Conservation (phyloP, 2,888 invertebrate genomes). For the Pyrrhosoma nymphula region DNA sequence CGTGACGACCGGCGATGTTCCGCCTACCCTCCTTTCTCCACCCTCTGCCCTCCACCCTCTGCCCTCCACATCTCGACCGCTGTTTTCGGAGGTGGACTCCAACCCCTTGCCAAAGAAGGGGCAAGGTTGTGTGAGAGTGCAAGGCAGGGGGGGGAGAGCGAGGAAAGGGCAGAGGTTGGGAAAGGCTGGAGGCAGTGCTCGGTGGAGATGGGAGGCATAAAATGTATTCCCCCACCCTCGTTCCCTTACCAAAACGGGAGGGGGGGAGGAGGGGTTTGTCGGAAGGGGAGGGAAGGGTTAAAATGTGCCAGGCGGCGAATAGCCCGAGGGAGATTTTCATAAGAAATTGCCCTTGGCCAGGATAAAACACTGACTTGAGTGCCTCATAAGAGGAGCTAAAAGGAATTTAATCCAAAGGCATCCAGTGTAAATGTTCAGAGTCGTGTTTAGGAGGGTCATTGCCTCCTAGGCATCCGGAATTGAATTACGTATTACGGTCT, state of each 20-base stretch:
- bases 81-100: not conserved
- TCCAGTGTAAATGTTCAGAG: not conserved
- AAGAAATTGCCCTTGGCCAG: not conserved
- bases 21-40: not conserved
- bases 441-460: no score
- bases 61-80: no score
- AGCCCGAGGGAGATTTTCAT: constrained; percentile 23
- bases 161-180: not conserved
- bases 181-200: not conserved
- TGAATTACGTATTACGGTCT: not conserved
- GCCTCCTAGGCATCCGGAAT: not conserved
- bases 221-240: not conserved
- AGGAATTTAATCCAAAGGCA: not conserved
- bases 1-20: not conserved
- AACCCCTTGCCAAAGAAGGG: not conserved
- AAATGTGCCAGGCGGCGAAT: constrained; percentile 20
- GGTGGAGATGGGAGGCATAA: not conserved
- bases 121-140: not conserved
- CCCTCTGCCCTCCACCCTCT: not conserved
- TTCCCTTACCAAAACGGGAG: not conserved
- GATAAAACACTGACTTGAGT: not conserved
- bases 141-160: not conserved
- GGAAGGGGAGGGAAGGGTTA: no score
- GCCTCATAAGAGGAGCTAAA: not conserved
- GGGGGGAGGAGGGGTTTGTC: not conserved